phyloP scores from a whole-genome alignment of 2,113 vertebrate genomes.

The Phyllopteryx taeniolatus region DNA sequence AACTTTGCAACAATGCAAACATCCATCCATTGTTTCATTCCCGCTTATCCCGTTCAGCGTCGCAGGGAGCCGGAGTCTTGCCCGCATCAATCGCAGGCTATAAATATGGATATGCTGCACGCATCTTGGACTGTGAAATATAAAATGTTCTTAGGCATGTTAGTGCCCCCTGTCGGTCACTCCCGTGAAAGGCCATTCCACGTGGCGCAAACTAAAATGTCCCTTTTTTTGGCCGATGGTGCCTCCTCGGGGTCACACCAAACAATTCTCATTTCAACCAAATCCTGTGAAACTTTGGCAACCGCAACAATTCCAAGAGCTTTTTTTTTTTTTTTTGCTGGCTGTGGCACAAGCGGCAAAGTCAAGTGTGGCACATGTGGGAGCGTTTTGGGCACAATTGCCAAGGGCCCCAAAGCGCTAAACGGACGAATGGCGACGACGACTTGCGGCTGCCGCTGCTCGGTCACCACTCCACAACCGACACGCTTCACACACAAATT shows the following conservation, averaged over 20 bases:
- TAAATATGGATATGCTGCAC: too few species aligned
- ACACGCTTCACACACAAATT: slow-evolving; percentile 74
- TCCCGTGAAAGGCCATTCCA: not conserved
- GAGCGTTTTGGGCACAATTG: slow-evolving; percentile 54
- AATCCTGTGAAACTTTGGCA: not conserved
- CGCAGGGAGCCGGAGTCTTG: too few species aligned
- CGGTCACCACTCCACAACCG: slow-evolving; percentile 70
- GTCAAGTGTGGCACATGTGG: slow-evolving; percentile 64
- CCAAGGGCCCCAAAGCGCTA: slow-evolving; percentile 77
- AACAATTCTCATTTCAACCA: not conserved
- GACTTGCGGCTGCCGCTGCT: slow-evolving; percentile 70
- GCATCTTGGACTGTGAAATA: too few species aligned
- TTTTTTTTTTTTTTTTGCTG: slow-evolving; percentile 29
- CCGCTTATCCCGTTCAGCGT: too few species aligned
- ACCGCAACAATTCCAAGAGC: not conserved
- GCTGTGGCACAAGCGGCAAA: slow-evolving; percentile 11
- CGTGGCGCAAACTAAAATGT: not conserved
- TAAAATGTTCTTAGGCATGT: not conserved
- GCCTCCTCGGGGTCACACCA: not conserved
- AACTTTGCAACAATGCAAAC: too few species aligned
- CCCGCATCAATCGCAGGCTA: too few species aligned
- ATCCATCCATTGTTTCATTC: too few species aligned
- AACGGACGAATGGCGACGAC: slow-evolving; percentile 73
- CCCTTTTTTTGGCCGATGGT: not conserved
- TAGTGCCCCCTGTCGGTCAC: not conserved